phyloP scores from a whole-genome alignment of 2,797 vertebrate genomes.

The Eulemur rubriventer region DNA sequence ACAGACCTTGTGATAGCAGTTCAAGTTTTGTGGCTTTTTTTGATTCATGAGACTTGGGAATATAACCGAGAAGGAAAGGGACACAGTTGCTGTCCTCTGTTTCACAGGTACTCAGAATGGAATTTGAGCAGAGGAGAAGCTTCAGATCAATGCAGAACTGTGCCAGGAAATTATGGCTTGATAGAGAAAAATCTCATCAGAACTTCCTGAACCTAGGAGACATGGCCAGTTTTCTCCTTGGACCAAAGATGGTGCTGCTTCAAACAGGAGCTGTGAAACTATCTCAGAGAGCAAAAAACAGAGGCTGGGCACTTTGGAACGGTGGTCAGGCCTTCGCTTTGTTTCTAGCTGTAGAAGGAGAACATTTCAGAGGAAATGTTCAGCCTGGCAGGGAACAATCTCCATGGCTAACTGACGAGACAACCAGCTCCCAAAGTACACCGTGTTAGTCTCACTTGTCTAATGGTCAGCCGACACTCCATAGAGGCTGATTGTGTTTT shows the following conservation, averaged over 20 bases:
- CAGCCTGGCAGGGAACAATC: neutral
- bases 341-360: neutral
- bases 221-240: neutral
- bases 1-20: slow-evolving; percentile 58
- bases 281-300: neutral
- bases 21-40: slow-evolving; percentile 49
- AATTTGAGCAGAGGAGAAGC: neutral
- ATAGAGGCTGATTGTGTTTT: neutral
- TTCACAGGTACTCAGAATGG: neutral
- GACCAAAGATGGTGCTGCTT: neutral
- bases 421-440: neutral
- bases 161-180: neutral
- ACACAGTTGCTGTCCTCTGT: neutral
- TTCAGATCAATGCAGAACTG: neutral
- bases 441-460: neutral
- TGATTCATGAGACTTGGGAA: slow-evolving; percentile 52
- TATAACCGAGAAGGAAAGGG: neutral
- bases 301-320: neutral
- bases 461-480: neutral
- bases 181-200: neutral
- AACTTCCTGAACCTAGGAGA: neutral
- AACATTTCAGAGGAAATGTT: neutral
- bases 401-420: neutral
- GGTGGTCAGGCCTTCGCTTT: neutral
- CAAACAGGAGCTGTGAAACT: neutral